Percentiles rank a stretch among this genome's conserved stretches.
These are phyloP conservation scores for Salvelinus sp. DNA, from an alignment of 2,113 vertebrate species.

Conservation along the genomic window DNA sequence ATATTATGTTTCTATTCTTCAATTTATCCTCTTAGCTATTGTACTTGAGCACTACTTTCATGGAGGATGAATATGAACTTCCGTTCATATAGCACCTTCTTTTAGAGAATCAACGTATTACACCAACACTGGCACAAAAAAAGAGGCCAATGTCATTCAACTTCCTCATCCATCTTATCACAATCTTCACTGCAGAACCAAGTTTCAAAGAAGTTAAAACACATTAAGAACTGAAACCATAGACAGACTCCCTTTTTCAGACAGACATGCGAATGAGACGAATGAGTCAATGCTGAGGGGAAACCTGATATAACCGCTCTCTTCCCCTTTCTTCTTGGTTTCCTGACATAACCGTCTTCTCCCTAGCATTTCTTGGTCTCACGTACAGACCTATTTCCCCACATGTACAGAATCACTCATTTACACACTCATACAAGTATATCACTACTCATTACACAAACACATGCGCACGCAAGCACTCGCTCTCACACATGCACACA, in stretches of 20 bases:
- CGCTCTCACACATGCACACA: neutral
- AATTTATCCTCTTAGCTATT: neutral
- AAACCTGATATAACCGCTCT: slow-evolving; percentile 70
- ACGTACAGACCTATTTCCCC: slow-evolving; percentile 43
- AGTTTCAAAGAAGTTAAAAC: slow-evolving; percentile 48
- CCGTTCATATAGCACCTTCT: slow-evolving; percentile 9
- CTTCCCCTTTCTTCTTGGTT: slow-evolving; percentile 72
- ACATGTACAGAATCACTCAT: slow-evolving; percentile 34
- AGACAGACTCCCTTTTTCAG: slow-evolving; percentile 65
- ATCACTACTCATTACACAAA: slow-evolving; percentile 41
- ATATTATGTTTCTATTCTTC: neutral
- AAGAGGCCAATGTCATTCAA: slow-evolving; percentile 18
- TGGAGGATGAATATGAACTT: slow-evolving; percentile 12
- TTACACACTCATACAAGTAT: slow-evolving; percentile 47
- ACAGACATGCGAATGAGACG: slow-evolving; percentile 61
- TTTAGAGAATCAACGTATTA: slow-evolving; percentile 33
- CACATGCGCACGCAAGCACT: neutral
- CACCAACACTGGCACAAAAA: slow-evolving; percentile 42
- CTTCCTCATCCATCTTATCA: slow-evolving; percentile 42
- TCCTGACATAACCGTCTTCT: slow-evolving; percentile 74
- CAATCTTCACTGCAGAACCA: slow-evolving; percentile 48
- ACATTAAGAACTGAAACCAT: slow-evolving; percentile 71
- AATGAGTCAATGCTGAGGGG: slow-evolving; percentile 76
- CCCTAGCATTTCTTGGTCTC: slow-evolving; percentile 58
- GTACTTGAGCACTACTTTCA: neutral